Conservation (phyloP, 2,797 vertebrate species). For the Syndactyla subalaris region DNA sequence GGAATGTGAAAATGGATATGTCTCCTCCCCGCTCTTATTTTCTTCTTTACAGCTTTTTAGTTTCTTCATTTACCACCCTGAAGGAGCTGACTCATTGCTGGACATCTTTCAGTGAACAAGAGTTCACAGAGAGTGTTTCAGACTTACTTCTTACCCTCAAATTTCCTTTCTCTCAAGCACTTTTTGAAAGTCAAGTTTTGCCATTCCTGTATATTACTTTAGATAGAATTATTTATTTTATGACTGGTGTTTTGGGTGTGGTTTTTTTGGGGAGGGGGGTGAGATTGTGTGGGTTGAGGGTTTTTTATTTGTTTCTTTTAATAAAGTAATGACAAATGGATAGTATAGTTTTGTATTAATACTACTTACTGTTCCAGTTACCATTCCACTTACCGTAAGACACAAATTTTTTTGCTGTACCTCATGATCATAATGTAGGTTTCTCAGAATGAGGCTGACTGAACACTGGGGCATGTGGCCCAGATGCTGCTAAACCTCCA, state of each 20-base stretch:
- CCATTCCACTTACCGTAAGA: background rate
- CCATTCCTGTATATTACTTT: background rate
- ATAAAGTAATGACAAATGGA: background rate
- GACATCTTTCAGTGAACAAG: background rate
- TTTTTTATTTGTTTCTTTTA: background rate
- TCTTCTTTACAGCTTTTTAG: background rate
- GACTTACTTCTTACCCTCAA: background rate
- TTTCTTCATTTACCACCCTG: background rate
- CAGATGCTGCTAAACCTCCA: background rate
- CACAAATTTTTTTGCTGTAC: accelerated
- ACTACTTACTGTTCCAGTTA: background rate
- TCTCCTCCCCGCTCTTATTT: background rate
- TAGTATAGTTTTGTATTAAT: background rate
- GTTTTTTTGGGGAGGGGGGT: accelerated
- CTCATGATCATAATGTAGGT: background rate
- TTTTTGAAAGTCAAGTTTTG: background rate
- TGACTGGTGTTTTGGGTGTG: background rate
- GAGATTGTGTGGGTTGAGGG: background rate
- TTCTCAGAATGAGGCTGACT: background rate
- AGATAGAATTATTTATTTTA: background rate
- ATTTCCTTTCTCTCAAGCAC: background rate
- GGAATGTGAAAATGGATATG: background rate
- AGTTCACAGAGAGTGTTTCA: background rate
- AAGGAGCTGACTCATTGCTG: background rate
- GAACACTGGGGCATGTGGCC: background rate